These are phyloP conservation scores for Coturnix japonica DNA, from an alignment of 2,113 vertebrate species.

Conservation along the genomic window DNA sequence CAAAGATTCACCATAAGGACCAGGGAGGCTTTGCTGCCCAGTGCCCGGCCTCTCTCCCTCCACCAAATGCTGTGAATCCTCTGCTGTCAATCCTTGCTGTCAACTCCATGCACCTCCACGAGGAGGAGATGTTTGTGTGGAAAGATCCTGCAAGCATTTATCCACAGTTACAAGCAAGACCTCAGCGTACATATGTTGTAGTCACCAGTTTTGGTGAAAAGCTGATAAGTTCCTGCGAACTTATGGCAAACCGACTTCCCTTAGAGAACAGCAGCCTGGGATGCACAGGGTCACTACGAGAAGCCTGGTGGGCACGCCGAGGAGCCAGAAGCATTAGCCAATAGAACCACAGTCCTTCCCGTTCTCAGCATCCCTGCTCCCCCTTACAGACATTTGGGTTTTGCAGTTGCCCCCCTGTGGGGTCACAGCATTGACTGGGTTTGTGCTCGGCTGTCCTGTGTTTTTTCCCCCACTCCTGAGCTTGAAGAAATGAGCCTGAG, in stretches of 20 bases:
- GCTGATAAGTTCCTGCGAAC: not conserved
- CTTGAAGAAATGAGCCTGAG: not conserved
- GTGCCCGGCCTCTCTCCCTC: not conserved
- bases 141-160: not conserved
- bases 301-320: not conserved
- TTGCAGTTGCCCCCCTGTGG: accelerated
- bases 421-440: not conserved
- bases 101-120: not conserved
- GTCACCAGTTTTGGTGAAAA: not conserved
- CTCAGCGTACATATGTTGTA: not conserved
- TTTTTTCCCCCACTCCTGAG: accelerated
- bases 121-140: not conserved
- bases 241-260: not conserved
- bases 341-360: accelerated
- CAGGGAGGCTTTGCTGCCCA: not conserved
- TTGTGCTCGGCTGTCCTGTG: accelerated
- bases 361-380: not conserved
- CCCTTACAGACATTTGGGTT: accelerated
- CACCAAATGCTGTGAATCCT: not conserved
- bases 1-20: not conserved
- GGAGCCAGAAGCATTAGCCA: not conserved
- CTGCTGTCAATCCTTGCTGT: not conserved
- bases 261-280: not conserved
- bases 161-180: not conserved
- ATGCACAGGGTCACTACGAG: not conserved